Percentiles rank a stretch among this genome's conserved stretches.
Conservation (phyloP, 2,888 invertebrate species). For the Thalpophila matura region DNA sequence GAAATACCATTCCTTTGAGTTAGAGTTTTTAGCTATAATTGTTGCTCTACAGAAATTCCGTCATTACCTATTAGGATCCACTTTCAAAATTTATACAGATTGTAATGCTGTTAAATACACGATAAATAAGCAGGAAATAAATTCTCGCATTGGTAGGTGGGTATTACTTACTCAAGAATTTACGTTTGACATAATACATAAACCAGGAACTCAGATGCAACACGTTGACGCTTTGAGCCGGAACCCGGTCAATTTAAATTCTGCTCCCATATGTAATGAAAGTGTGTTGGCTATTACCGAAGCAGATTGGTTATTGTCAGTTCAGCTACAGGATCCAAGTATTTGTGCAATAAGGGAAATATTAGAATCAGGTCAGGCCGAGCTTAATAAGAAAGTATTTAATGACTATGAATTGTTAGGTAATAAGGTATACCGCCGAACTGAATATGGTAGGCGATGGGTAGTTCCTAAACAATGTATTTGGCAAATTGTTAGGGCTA, state of each 20-base stretch:
- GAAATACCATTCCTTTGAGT: conserved; percentile 33
- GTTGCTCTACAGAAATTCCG: conserved; percentile 68
- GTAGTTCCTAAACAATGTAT: conserved; percentile 15
- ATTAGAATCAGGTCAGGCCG: not conserved
- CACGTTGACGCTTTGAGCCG: conserved; percentile 55
- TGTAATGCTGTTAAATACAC: conserved; percentile 54
- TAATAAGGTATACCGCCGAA: conserved; percentile 2
- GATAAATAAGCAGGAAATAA: conserved; percentile 59
- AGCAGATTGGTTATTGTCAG: conserved; percentile 2
- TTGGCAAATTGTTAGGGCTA: conserved; percentile 4
- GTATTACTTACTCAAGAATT: conserved; percentile 57
- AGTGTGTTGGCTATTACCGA: conserved; percentile 10
- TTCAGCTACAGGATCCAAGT: not conserved
- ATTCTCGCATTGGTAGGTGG: conserved; percentile 61
- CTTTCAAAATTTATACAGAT: conserved; percentile 38
- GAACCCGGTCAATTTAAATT: conserved; percentile 15
- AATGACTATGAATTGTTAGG: conserved; percentile 3
- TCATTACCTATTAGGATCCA: conserved; percentile 48
- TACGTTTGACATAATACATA: conserved; percentile 46
- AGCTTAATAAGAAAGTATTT: not conserved
- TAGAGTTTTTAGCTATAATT: conserved; percentile 29
- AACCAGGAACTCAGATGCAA: conserved; percentile 49
- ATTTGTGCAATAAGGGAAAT: not conserved
- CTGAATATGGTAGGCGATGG: conserved; percentile 7
- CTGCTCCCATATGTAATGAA: not conserved